These are phyloP conservation scores for Rhabdornis inornatus DNA, from an alignment of 2,113 vertebrate genomes.

Conservation along the genomic window DNA sequence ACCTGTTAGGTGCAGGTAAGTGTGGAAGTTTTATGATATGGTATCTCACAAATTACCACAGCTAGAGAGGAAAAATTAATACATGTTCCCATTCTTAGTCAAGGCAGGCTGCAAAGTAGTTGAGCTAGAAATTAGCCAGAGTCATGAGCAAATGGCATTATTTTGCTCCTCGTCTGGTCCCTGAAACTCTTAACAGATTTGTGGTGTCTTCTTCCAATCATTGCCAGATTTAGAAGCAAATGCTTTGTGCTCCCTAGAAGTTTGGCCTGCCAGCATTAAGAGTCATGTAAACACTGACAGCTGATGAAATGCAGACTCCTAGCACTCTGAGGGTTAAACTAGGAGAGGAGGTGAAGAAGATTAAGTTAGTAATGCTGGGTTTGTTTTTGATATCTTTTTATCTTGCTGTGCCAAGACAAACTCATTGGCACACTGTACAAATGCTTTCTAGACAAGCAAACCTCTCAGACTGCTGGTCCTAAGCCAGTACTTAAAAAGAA, in stretches of 20 bases:
- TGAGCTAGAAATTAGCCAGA: not conserved
- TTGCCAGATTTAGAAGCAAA: not conserved
- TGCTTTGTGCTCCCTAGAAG: not conserved
- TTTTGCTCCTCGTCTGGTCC: not conserved
- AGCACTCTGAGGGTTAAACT: not conserved
- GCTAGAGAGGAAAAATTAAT: not conserved
- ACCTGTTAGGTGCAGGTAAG: not conserved
- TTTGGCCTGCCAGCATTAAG: not conserved
- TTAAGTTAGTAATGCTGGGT: not conserved
- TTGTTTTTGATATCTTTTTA: constrained; percentile 11
- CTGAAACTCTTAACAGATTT: not conserved
- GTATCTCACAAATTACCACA: not conserved
- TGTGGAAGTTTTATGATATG: not conserved
- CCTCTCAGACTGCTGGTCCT: constrained; percentile 15
- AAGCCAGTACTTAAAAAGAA: constrained; percentile 22
- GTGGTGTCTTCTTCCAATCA: not conserved
- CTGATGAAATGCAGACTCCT: not conserved
- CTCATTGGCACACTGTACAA: not conserved
- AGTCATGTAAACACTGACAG: not conserved
- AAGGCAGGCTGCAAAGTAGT: not conserved
- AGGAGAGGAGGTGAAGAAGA: not conserved
- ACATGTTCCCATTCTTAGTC: not conserved
- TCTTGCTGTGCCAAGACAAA: not conserved
- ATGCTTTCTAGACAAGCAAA: constrained; percentile 15
- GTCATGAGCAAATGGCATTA: not conserved